Evolutionary conservation across 2,888 invertebrate species (phyloP), one percentile per base, ranked within the genome.

Genomic region (Apamea monoglypha): DNA sequence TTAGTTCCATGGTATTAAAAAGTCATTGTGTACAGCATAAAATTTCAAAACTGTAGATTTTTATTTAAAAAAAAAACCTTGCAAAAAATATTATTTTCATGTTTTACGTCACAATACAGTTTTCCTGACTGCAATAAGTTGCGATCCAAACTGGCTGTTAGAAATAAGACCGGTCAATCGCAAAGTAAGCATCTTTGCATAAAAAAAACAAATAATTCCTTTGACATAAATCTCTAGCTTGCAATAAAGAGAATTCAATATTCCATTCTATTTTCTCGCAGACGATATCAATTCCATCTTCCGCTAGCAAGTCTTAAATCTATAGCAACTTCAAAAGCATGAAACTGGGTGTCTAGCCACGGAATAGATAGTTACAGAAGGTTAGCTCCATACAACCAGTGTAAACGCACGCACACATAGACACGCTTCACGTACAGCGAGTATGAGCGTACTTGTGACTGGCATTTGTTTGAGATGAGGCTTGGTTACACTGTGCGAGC

Each of bases 161-260:
- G 14, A 29, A 80, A 83, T 61, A 83, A 77, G 0, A 21, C 7
- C 4, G 4, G 16, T 3, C 50, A 44, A 32, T 56, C 0, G 25
- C 59, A 25, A 18, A 16, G 18, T 18, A 16, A 61, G 68, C 12
- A 63, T 56, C 18, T 61, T 36, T n/a, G 7, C 4, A 53, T 66
- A n/a, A 50, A 50, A 77, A 68, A 36, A 32, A 25, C 53, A 21
- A 8, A 53, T 21, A 53, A 53, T 53, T 21, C 7, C 21, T 78
- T 64, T 47, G 84, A 79, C 36, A 63, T 18, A 64, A 29, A 40
- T 79, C 68, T 78, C 29, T 14, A n/a, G 63, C 16, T 47, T 68
- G 29, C 68, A 85, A 80, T 80, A 81, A 63, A 72, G 67, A 47
- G 72, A 81, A 81, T 86, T 85, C 64, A 81, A 82, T 82, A 85